Evolutionary conservation across 2,888 invertebrate genomes (phyloP), one percentile per base, ranked within the genome.

Genomic region (Athalia cordata): DNA sequence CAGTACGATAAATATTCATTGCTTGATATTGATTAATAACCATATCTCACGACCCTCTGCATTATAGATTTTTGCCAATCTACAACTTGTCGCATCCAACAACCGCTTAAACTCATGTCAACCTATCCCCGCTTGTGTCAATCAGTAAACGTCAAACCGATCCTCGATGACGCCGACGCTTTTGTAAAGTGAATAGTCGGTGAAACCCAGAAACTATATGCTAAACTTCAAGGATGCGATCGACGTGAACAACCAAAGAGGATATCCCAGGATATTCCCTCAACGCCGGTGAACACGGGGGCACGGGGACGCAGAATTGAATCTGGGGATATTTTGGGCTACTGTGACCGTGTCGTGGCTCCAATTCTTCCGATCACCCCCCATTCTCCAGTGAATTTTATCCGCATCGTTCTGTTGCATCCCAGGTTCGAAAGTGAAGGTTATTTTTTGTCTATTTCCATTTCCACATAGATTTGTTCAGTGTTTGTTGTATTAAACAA

Each of bases 361-460:
- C 64, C 45, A 43, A 64, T 64, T 45, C 43, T n/a, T 64, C 11
- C 5, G 8, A 5, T 64, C 9, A 8, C 29, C n/a, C 64, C 8
- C 7, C 7, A 52, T 52, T 52, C 11, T 11, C 52, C 52, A 9
- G 52, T 52, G 52, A 52, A 11, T 9, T 52, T 9, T 52, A 52
- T 11, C 8, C 52, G 52, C 52, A 52, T 13, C 61, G 7, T 15
- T 7, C 15, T 3, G 52, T 50, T 68, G 68, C 68, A 52, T 68
- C 68, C 29, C 8, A 68, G 55, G 43, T 68, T 68, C 5, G 52
- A 52, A 68, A 68, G 68, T 68, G 68, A 68, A 68, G 68, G 72
- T 78, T 74, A 64, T 55, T 55, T 43, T 43, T 47, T 75, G 29
- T 29, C 13, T 7, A 55, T n/a, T 55, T 9, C 55, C n/a, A 55